Evolutionary conservation across 2,888 invertebrate genomes (phyloP).

Genomic region (Drosophila quinaria): DNA sequence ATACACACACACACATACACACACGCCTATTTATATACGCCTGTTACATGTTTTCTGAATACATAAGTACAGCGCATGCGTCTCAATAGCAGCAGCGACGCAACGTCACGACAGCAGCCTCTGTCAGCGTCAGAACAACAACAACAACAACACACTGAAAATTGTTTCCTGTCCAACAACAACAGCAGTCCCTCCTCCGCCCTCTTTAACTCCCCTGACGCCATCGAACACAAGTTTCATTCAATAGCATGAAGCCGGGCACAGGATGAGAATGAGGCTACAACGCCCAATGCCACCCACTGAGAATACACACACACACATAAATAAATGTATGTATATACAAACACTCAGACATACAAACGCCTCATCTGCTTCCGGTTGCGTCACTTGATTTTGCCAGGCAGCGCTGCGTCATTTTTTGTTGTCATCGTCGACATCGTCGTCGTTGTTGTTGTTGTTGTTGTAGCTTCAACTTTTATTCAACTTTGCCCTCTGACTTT

Average conservation of each 20-base stretch:
- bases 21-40: conserved; percentile 12
- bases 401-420: conserved; percentile 74
- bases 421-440: not conserved
- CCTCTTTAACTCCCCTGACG: not conserved
- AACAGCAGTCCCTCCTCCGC: not conserved
- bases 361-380: conserved; percentile 70
- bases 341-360: conserved; percentile 9
- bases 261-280: conserved; percentile 37
- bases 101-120: not conserved
- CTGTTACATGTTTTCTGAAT: conserved; percentile 25
- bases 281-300: conserved; percentile 12
- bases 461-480: conserved; percentile 74
- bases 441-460: conserved; percentile 9
- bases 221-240: conserved; percentile 62
- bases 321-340: not conserved
- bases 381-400: conserved; percentile 67
- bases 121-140: conserved; percentile 26
- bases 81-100: conserved; percentile 5
- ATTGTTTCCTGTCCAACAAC: conserved; percentile 44
- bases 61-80: conserved; percentile 73
- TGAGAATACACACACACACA: conserved; percentile 8
- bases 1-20: not conserved
- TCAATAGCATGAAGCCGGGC: conserved; percentile 63
- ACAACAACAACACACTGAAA: conserved; percentile 9
- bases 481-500: conserved; percentile 83